phyloP scores from a whole-genome alignment of 2,888 invertebrate species.

The Mycogona germanica region DNA sequence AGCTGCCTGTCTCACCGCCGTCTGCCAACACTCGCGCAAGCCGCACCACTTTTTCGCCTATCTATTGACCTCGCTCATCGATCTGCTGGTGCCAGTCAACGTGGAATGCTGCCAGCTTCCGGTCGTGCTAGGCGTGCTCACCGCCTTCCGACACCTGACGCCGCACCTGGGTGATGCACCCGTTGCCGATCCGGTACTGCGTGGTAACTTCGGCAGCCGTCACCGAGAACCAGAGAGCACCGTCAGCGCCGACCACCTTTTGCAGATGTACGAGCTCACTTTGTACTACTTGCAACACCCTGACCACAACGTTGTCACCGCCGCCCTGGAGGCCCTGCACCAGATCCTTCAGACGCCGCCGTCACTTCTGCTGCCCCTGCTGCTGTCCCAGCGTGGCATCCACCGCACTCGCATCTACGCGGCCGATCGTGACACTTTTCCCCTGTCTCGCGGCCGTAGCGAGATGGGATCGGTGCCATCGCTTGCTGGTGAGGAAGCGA shows the following conservation, averaged over 20 bases:
- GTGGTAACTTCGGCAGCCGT: slow-evolving; percentile 29
- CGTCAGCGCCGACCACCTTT: slow-evolving; percentile 29
- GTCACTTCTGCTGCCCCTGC: slow-evolving; percentile 40
- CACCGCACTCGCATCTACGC: slow-evolving; percentile 33
- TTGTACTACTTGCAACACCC: slow-evolving; percentile 42
- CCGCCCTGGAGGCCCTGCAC: slow-evolving; percentile 62
- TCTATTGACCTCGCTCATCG: slow-evolving; percentile 50
- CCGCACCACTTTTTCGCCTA: slow-evolving; percentile 50
- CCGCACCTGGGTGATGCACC: slow-evolving; percentile 38
- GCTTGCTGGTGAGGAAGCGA: slow-evolving; percentile 28
- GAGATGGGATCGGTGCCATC: slow-evolving; percentile 22
- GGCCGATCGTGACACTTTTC: slow-evolving; percentile 20
- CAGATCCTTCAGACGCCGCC: slow-evolving; percentile 46
- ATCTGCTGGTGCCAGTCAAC: slow-evolving; percentile 44
- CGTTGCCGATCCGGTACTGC: slow-evolving; percentile 27
- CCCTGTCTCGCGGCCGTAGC: slow-evolving; percentile 23
- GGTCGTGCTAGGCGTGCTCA: slow-evolving; percentile 50
- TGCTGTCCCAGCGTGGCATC: slow-evolving; percentile 42
- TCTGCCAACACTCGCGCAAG: slow-evolving; percentile 67
- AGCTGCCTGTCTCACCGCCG: slow-evolving; percentile 61
- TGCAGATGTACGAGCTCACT: slow-evolving; percentile 37
- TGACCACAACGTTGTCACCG: slow-evolving; percentile 80
- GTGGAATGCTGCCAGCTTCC: slow-evolving; percentile 36
- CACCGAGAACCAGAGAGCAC: slow-evolving; percentile 22
- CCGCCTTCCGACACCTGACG: slow-evolving; percentile 49